Conservation (phyloP, 2,113 vertebrate genomes). For the Ageneiosus marmoratus region DNA sequence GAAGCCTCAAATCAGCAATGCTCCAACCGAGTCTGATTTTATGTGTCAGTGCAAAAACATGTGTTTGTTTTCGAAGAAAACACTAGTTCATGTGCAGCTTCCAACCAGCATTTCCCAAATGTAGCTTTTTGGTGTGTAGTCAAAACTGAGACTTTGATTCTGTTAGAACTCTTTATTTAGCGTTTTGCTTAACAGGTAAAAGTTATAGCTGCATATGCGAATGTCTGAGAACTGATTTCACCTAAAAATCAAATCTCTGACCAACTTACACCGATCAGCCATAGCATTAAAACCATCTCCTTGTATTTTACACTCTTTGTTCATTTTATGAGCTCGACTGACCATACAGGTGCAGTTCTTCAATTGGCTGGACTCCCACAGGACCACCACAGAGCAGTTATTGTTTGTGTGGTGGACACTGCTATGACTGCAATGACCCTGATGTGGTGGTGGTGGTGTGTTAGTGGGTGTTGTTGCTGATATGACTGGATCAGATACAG, state of each 20-base stretch:
- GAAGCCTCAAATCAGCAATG: constrained; percentile 59
- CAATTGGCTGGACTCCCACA: too few relatives aligned
- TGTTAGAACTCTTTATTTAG: neutral
- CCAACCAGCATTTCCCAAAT: neutral
- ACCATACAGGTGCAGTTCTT: too few relatives aligned
- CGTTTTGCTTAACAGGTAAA: neutral
- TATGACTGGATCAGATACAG: too few relatives aligned
- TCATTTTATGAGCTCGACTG: too few relatives aligned
- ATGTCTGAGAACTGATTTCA: neutral
- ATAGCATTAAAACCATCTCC: too few relatives aligned
- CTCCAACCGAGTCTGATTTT: constrained; percentile 57
- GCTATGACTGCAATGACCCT: too few relatives aligned
- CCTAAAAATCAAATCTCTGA: neutral
- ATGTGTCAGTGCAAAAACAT: constrained; percentile 41
- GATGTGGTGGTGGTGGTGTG: too few relatives aligned
- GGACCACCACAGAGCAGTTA: too few relatives aligned
- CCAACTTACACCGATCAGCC: too few relatives aligned
- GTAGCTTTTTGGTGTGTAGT: neutral
- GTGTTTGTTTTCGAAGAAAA: neutral
- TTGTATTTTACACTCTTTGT: too few relatives aligned
- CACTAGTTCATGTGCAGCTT: neutral
- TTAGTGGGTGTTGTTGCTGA: too few relatives aligned
- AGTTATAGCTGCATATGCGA: neutral
- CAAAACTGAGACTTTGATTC: constrained; percentile 4
- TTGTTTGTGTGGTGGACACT: too few relatives aligned